These are phyloP conservation scores for Lymantria dispar DNA, from an alignment of 2,888 invertebrate species.

Conservation along the genomic window DNA sequence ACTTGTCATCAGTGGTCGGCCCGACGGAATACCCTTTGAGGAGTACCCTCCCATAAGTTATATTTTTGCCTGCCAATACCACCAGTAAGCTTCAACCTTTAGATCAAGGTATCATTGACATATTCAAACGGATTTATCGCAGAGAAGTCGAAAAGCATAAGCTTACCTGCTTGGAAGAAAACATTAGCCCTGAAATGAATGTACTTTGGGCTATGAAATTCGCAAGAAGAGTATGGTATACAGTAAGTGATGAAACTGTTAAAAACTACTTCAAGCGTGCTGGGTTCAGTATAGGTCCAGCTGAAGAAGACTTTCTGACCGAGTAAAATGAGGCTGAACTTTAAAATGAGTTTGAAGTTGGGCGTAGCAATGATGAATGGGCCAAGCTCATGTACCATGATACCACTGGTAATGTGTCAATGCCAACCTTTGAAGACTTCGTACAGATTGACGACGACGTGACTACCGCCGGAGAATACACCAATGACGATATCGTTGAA, in stretches of 20 bases:
- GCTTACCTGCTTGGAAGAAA: conserved; percentile 19
- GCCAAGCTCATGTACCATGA: conserved; percentile 6
- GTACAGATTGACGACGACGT: conserved; percentile 7
- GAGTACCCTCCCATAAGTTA: no score
- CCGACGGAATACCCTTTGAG: no score
- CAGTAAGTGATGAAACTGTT: conserved; percentile 18
- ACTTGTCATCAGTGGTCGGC: no score
- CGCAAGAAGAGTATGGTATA: conserved; percentile 23
- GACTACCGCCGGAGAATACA: conserved; percentile 20
- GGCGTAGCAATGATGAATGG: conserved; percentile 26
- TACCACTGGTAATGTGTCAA: conserved; percentile 3
- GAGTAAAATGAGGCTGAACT: conserved; percentile 15
- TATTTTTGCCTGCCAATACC: conserved; percentile 2
- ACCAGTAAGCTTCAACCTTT: conserved; percentile 9
- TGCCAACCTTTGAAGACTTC: not conserved
- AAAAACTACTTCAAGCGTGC: conserved; percentile 30
- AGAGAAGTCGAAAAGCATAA: conserved; percentile 10
- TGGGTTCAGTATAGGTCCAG: conserved; percentile 21
- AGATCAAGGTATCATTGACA: not conserved
- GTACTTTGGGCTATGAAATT: conserved; percentile 22
- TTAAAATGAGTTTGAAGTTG: conserved; percentile 9
- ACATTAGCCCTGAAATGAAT: conserved; percentile 12
- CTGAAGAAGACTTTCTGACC: conserved; percentile 15
- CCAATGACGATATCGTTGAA: conserved; percentile 24
- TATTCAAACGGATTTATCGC: conserved; percentile 1